These are phyloP conservation scores for Arremon brunneinucha DNA, from an alignment of 2,797 vertebrate species.

Conservation along the genomic window DNA sequence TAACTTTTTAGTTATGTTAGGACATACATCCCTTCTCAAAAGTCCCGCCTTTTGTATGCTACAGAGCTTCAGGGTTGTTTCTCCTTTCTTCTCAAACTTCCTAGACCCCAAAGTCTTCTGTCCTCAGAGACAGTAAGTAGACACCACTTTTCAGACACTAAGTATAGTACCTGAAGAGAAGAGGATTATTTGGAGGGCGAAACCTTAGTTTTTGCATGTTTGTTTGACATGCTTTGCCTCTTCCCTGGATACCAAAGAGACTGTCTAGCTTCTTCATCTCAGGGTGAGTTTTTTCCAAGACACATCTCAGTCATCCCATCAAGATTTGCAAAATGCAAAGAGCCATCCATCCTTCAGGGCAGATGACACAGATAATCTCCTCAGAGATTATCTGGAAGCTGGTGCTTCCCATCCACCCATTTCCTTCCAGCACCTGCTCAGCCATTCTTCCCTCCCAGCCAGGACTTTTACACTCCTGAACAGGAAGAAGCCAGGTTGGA, in stretches of 20 bases:
- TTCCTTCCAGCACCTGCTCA: neutral
- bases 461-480: rapidly evolving
- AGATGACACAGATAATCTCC: neutral
- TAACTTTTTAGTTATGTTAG: neutral
- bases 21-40: neutral
- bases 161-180: neutral
- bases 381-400: neutral
- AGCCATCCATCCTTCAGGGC: neutral
- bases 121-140: neutral
- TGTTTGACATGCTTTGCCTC: neutral
- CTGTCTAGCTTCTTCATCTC: neutral
- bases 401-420: neutral
- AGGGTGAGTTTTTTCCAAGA: neutral
- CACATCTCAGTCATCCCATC: neutral
- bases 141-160: neutral
- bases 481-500: neutral
- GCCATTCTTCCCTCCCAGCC: neutral
- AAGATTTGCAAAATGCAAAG: neutral
- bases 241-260: neutral
- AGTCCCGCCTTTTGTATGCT: neutral
- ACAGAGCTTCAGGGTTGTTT: neutral
- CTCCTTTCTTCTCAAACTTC: neutral
- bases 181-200: neutral
- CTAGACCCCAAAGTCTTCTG: neutral
- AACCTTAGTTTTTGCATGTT: neutral